phyloP scores from a whole-genome alignment of 2,888 invertebrate genomes.

The Tinea semifulvella region DNA sequence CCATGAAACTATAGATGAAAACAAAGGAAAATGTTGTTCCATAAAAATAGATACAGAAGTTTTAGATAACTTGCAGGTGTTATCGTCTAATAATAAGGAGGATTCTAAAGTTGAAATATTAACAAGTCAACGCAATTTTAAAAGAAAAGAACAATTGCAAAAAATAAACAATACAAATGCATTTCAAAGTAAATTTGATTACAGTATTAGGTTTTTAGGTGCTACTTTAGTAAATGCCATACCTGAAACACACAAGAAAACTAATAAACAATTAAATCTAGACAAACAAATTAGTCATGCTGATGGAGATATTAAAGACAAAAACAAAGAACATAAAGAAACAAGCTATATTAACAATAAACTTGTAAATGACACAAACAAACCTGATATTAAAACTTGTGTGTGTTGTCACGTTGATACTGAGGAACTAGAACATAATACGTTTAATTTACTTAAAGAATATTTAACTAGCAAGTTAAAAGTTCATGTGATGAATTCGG shows the following conservation, averaged over 20 bases:
- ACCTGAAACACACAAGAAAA: background rate
- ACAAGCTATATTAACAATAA: background rate
- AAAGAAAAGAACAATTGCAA: background rate
- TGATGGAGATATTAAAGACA: background rate
- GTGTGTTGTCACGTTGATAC: background rate
- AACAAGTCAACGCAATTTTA: too few species aligned
- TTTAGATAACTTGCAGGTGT: too few species aligned
- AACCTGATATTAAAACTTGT: background rate
- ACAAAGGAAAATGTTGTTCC: too few species aligned
- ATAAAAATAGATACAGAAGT: too few species aligned
- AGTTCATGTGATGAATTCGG: conserved; percentile 31
- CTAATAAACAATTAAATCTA: background rate
- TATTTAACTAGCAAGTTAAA: conserved; percentile 41
- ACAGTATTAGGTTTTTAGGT: conserved; percentile 44
- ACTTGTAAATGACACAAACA: background rate
- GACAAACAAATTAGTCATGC: too few species aligned
- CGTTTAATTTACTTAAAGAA: conserved; percentile 44
- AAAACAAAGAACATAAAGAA: background rate
- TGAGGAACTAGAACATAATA: conserved; percentile 44
- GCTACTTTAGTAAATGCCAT: conserved; percentile 38
- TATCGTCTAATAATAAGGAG: too few species aligned
- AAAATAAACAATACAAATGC: background rate
- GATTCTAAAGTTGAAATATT: too few species aligned
- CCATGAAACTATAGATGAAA: too few species aligned
- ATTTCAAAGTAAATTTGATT: conserved; percentile 30